A percentile compares a stretch with the other conserved stretches of the same genome.
Conservation (phyloP, 1,140 invertebrate species). For the Scaptodrosophila lebanonensis region DNA sequence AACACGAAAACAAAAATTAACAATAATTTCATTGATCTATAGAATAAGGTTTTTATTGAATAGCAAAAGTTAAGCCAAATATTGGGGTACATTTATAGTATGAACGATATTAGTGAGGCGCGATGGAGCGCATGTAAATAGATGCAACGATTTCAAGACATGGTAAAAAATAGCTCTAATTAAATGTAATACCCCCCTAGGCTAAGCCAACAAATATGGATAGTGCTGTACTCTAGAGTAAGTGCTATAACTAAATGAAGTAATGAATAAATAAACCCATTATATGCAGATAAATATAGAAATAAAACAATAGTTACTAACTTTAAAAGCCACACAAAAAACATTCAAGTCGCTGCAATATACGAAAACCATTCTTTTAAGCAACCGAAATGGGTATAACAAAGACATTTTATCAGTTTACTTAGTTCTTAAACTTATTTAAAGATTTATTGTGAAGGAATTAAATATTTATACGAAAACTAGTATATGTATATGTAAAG, state of each 20-base stretch:
- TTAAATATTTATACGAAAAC: conserved; percentile 58
- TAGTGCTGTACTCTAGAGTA: conserved; percentile 33
- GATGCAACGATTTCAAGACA: conserved; percentile 34
- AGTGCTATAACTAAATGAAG: conserved; percentile 2
- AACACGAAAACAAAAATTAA: conserved; percentile 29
- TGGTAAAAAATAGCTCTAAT: conserved; percentile 61
- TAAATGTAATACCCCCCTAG: conserved; percentile 36
- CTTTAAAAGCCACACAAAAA: conserved; percentile 25
- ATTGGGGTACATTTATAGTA: conserved; percentile 37
- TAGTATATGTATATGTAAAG: conserved; percentile 12
- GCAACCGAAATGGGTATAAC: not conserved
- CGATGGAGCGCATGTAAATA: conserved; percentile 41
- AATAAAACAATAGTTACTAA: conserved; percentile 56
- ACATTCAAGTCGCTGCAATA: conserved; percentile 26
- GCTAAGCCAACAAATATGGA: conserved; percentile 34
- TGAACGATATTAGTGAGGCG: conserved; percentile 15
- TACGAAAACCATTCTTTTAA: conserved; percentile 14
- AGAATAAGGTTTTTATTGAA: conserved; percentile 49
- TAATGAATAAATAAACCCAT: conserved; percentile 20
- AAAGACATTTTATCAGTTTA: conserved; percentile 34
- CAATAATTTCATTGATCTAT: conserved; percentile 15
- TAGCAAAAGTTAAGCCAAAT: conserved; percentile 67
- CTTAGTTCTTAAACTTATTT: conserved; percentile 25
- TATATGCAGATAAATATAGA: conserved; percentile 30
- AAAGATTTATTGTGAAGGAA: conserved; percentile 22